Evolutionary conservation across 2,888 invertebrate genomes (phyloP).

Genomic region (Nomada fabriciana): DNA sequence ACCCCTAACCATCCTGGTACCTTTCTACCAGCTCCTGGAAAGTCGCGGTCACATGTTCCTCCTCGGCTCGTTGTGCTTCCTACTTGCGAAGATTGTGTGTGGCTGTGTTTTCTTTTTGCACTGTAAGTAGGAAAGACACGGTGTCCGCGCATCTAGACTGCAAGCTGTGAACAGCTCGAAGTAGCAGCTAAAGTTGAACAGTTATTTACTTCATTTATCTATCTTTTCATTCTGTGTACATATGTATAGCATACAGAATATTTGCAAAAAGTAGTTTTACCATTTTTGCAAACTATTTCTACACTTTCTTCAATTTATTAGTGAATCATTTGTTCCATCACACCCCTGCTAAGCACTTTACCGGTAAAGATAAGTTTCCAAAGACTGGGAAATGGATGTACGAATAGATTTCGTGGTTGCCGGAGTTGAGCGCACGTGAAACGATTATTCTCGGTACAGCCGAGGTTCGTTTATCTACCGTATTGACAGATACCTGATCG

Average conservation of each 20-base stretch:
- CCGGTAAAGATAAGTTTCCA: not conserved
- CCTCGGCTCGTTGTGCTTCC: slow-evolving; percentile 38
- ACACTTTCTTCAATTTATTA: too few species aligned
- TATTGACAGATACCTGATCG: slow-evolving; percentile 56
- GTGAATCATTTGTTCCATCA: too few species aligned
- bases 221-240: too few species aligned
- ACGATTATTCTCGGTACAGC: slow-evolving; percentile 12
- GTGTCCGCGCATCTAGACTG: not conserved
- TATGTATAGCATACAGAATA: too few species aligned
- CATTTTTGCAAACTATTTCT: too few species aligned
- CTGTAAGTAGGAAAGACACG: not conserved
- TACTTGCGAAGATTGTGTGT: slow-evolving; percentile 34
- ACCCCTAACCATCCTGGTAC: slow-evolving; percentile 72
- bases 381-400: not conserved
- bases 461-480: slow-evolving; percentile 40
- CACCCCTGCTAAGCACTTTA: too few species aligned
- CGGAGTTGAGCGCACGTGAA: not conserved
- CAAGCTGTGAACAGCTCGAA: not conserved
- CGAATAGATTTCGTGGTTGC: not conserved
- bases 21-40: slow-evolving; percentile 65
- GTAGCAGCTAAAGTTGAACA: too few species aligned
- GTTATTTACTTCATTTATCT: too few species aligned
- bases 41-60: slow-evolving; percentile 55
- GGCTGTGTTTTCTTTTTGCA: not conserved
- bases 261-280: too few species aligned